phyloP scores from a whole-genome alignment of 2,888 invertebrate species.

The Eubasilissa splendida region DNA sequence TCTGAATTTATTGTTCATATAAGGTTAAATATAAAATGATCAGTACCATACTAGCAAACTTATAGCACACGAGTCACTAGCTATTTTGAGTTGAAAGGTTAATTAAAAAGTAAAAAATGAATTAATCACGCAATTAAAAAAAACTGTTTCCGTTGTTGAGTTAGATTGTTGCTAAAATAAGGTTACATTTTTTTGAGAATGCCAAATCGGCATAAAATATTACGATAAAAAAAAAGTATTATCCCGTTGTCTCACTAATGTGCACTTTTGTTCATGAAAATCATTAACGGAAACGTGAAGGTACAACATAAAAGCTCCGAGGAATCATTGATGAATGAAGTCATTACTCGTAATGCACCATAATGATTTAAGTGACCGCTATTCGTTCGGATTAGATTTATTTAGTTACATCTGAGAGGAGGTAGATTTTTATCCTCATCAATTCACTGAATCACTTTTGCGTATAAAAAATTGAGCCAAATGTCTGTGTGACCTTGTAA shows the following conservation, averaged over 20 bases:
- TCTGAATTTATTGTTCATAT: no score
- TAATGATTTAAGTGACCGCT: constrained; percentile 16
- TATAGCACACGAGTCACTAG: no score
- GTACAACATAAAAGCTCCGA: neutral
- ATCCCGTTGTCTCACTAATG: constrained; percentile 15
- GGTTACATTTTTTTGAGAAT: neutral
- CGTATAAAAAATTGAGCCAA: constrained; percentile 9
- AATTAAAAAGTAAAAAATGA: no score
- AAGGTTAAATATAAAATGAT: no score
- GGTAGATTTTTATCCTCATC: constrained; percentile 11
- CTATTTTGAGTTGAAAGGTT: no score
- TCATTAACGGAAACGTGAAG: constrained; percentile 25
- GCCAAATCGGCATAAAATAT: constrained; percentile 25
- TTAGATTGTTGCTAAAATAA: no score
- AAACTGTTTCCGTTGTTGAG: no score
- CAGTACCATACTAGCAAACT: no score
- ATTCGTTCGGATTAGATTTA: neutral
- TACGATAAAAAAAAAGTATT: constrained; percentile 18
- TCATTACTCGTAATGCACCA: constrained; percentile 31
- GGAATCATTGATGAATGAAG: constrained; percentile 36
- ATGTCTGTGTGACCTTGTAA: constrained; percentile 30
- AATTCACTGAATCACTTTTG: constrained; percentile 16
- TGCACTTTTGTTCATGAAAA: constrained; percentile 33
- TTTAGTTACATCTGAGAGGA: constrained; percentile 12
- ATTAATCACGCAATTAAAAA: no score